Base-by-base conservation (phyloP, 92 coral and sea anemone genomes). In the Micromussa lordhowensis region DNA sequence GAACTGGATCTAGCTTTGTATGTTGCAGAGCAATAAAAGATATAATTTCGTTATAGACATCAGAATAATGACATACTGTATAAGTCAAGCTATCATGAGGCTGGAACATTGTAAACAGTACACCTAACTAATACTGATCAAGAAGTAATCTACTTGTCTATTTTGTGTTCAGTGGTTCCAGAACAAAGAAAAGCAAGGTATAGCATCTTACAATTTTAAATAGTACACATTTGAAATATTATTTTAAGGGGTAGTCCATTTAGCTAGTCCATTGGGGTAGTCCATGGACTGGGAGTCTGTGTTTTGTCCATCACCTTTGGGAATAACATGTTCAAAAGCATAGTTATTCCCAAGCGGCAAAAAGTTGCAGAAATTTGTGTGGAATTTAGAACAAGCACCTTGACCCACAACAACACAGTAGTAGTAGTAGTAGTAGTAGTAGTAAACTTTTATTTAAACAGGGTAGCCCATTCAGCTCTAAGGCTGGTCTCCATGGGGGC, bases 181-280 rank as follows among this genome's bases (percentile, higher is more conserved):
- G 83, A 80, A 80, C 83, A 80, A 80, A 80, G 83, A 80, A 80
- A 80, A 80, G 83, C 83, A 80, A 57, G 83, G 83, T 80, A 58
- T 80, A 80, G 83, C 72, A 80, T 57, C 68, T 57, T 80, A 59
- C 53, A 80, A 57, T 72, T 80, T 80, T 44, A 58, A 58, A 80
- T 80, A 58, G 83, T 80, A 80, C 83, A 55, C 83, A 80, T 80
- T 80, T 19, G 72, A 58, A 80, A 80, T 57, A 80, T 80, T 80
- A 80, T 80, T 80, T 80, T 80, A 66, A 64, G 24, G 83, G 71
- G 83, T 80, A 79, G 83, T 79, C 83, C 29, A 58, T 79, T 55
- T 79, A 44, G 79, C 24, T 64, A 64, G 70, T 26, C 70, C 70
- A 64, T 64, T 64, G 16, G n/a, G n/a, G n/a, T n/a, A n/a, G n/a